A percentile compares a stretch with the other conserved stretches of the same genome.
phyloP scores from a whole-genome alignment of 35 echinoderm and acorn worm species.

The Lytechinus pictus region DNA sequence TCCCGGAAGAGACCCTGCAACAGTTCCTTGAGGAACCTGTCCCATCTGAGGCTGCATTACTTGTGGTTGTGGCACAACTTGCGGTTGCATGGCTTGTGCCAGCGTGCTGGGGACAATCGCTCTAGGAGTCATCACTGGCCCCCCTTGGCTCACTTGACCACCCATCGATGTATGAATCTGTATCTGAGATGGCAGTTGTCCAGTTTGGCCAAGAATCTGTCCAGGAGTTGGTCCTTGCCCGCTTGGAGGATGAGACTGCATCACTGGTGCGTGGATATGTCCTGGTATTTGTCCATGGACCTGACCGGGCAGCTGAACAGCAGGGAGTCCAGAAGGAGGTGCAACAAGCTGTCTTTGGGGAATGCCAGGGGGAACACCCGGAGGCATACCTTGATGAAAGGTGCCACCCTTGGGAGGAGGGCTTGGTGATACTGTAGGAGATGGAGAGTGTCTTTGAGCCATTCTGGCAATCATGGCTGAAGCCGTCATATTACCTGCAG shows the following conservation, averaged over 20 bases:
- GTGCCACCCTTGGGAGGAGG: slow-evolving; percentile 62
- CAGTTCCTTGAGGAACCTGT: background rate
- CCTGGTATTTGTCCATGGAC: slow-evolving; percentile 53
- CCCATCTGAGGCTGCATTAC: background rate
- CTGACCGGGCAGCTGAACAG: slow-evolving; percentile 4
- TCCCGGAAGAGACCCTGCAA: too few species aligned
- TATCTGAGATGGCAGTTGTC: slow-evolving; percentile 20
- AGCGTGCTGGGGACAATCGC: background rate
- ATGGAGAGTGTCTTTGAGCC: slow-evolving; percentile 76
- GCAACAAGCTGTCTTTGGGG: background rate
- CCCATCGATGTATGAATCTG: background rate
- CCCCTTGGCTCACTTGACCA: background rate
- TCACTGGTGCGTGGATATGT: slow-evolving; percentile 38
- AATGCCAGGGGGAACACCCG: background rate
- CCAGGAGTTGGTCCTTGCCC: background rate
- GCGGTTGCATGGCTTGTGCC: slow-evolving; percentile 21
- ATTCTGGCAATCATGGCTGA: slow-evolving; percentile 79
- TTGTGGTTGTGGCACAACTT: slow-evolving; percentile 8
- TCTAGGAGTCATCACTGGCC: background rate
- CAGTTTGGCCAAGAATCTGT: slow-evolving; percentile 28
- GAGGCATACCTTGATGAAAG: slow-evolving; percentile 21
- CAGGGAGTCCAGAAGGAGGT: background rate
- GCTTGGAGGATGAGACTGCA: background rate
- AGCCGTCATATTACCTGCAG: slow-evolving; percentile 58
- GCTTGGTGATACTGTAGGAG: slow-evolving; percentile 66